Percentiles rank a stretch among this genome's conserved stretches.
Evolutionary conservation across 2,888 invertebrate species (phyloP).

Genomic region (Xiphydria camelus): DNA sequence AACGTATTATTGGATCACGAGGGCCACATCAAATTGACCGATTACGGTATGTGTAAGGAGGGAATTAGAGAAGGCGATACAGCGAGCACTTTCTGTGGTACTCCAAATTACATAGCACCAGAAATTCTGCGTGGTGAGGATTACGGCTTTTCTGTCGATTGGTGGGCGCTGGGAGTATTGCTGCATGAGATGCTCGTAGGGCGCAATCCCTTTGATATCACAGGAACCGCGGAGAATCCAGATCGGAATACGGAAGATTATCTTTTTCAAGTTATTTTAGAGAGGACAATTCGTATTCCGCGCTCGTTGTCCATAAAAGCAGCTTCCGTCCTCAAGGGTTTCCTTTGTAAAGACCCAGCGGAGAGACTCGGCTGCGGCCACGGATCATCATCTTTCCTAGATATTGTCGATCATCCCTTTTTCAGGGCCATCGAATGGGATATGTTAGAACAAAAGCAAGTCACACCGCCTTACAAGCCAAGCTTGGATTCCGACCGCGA

Average conservation of each 20-base stretch:
- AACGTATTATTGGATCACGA: conserved; percentile 98
- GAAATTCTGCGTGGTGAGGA: conserved; percentile 95
- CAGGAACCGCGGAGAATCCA: conserved; percentile 94
- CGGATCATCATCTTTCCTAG: conserved; percentile 78
- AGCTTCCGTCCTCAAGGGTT: conserved; percentile 94
- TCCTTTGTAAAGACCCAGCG: conserved; percentile 95
- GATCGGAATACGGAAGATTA: conserved; percentile 99
- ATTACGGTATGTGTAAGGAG: conserved; percentile 99
- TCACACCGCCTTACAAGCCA: conserved; percentile 97
- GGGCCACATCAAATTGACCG: conserved; percentile 98
- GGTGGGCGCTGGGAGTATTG: conserved; percentile 98
- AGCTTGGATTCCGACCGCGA: conserved; percentile 94
- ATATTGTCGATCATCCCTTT: conserved; percentile 96
- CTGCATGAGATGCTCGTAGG: conserved; percentile 99
- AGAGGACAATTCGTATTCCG: conserved; percentile 98
- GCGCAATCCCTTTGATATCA: conserved; percentile 97
- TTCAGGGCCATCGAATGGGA: conserved; percentile 99
- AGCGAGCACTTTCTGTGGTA: conserved; percentile 95
- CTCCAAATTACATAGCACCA: conserved; percentile 99
- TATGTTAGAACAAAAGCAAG: conserved; percentile 95
- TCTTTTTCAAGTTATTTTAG: conserved; percentile 96
- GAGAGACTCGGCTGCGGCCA: conserved; percentile 93
- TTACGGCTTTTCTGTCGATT: conserved; percentile 92
- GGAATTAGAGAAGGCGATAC: conserved; percentile 93
- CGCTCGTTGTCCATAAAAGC: conserved; percentile 96